Conservation (phyloP, 1,140 invertebrate genomes). For the Elymnias hypermnestra region DNA sequence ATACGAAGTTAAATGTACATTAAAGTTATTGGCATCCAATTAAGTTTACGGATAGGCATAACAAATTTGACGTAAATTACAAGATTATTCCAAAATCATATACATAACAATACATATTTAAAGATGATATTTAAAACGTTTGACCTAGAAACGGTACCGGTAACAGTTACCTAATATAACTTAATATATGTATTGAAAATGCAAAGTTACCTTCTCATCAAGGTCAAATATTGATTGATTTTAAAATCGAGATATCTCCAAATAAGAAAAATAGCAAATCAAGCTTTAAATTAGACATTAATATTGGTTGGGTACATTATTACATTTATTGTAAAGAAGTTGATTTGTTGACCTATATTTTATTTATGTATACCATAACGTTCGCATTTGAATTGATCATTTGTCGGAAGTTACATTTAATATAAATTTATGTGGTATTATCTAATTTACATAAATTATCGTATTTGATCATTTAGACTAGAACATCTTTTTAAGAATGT, state of each 20-base stretch:
- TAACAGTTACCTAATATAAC: background rate
- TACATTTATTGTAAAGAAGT: background rate
- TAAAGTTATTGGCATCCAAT: too few relatives aligned
- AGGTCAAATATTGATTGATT: constrained; percentile 5
- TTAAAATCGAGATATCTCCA: constrained; percentile 2
- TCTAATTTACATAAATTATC: background rate
- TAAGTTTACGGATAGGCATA: too few relatives aligned
- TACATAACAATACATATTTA: background rate
- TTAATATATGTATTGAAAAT: constrained; percentile 10
- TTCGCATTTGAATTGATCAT: background rate
- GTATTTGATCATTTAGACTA: too few relatives aligned
- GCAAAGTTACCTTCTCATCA: constrained; percentile 5
- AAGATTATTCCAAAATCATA: background rate
- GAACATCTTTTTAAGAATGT: too few relatives aligned
- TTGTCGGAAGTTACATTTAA: background rate
- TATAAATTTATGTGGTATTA: background rate
- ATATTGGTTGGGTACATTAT: background rate
- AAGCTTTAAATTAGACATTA: background rate
- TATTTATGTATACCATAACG: background rate
- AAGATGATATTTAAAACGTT: constrained; percentile 1
- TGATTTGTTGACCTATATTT: constrained; percentile 3
- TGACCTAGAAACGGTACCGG: constrained; percentile 6
- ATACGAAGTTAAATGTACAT: too few relatives aligned
- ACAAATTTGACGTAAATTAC: too few relatives aligned
- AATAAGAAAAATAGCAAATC: background rate